These are phyloP conservation scores for Drepana arcuata DNA, from an alignment of 1,140 invertebrate species.

Conservation along the genomic window DNA sequence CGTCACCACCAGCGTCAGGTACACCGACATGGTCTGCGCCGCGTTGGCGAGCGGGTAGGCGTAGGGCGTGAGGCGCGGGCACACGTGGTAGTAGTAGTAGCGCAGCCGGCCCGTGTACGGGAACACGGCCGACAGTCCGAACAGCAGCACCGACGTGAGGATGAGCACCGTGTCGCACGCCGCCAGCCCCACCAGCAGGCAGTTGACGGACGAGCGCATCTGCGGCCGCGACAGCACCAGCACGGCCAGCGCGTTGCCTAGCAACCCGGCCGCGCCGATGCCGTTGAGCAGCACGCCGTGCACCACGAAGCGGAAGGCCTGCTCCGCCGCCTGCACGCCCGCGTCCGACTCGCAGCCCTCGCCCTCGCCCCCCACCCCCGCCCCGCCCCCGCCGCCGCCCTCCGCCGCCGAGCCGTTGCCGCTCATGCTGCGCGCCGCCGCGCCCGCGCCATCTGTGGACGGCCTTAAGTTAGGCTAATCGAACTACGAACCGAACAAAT, in stretches of 20 bases:
- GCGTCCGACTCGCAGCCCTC: constrained; percentile 60
- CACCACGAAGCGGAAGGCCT: constrained; percentile 84
- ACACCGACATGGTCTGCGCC: constrained; percentile 94
- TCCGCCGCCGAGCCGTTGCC: constrained; percentile 10
- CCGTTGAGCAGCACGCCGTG: constrained; percentile 88
- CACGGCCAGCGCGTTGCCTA: constrained; percentile 92
- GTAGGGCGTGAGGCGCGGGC: constrained; percentile 85
- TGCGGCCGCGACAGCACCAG: constrained; percentile 92
- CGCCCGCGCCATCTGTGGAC: too few relatives aligned
- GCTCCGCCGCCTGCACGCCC: constrained; percentile 54
- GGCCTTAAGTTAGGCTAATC: too few relatives aligned
- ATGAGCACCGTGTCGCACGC: constrained; percentile 93
- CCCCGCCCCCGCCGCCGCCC: constrained; percentile 27
- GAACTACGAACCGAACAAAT: too few relatives aligned
- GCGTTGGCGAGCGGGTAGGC: constrained; percentile 91
- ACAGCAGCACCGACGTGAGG: constrained; percentile 88
- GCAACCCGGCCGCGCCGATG: constrained; percentile 86
- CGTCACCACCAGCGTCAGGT: constrained; percentile 95
- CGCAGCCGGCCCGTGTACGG: constrained; percentile 83
- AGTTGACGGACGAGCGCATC: constrained; percentile 96
- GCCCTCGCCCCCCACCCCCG: constrained; percentile 29
- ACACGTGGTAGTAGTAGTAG: constrained; percentile 85
- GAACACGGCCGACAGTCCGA: constrained; percentile 88
- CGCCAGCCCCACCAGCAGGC: constrained; percentile 90
- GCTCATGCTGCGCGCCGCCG: background rate